phyloP scores from a whole-genome alignment of 2,113 vertebrate genomes.

The Forbesichthys agassizii region DNA sequence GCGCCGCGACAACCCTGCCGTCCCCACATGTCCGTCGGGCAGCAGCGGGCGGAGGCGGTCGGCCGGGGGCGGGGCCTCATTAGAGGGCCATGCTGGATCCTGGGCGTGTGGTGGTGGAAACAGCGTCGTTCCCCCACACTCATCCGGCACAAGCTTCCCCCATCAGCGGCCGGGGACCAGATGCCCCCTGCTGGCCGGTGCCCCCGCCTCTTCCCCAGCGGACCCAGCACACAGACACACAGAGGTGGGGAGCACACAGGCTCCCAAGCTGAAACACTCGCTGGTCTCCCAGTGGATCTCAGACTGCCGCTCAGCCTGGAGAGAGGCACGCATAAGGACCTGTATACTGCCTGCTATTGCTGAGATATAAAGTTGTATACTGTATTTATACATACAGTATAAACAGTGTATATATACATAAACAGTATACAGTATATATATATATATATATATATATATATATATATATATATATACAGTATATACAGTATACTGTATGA shows the following conservation, averaged over 20 bases:
- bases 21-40: slow-evolving; percentile 30
- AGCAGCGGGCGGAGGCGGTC: slow-evolving; percentile 24
- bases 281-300: slow-evolving; percentile 78
- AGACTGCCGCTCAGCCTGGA: slow-evolving; percentile 79
- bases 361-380: slow-evolving; percentile 69
- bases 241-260: slow-evolving; percentile 18
- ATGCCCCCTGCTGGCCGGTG: not conserved
- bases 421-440: not conserved
- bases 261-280: slow-evolving; percentile 60
- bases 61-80: not conserved
- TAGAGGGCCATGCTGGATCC: slow-evolving; percentile 32
- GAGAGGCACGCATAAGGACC: slow-evolving; percentile 74
- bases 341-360: slow-evolving; percentile 82
- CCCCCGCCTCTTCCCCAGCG: not conserved
- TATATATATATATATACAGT: not conserved
- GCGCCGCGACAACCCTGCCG: slow-evolving; percentile 36
- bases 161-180: slow-evolving; percentile 23
- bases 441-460: not conserved
- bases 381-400: not conserved
- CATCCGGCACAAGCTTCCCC: slow-evolving; percentile 62
- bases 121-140: slow-evolving; percentile 43
- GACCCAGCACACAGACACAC: slow-evolving; percentile 12
- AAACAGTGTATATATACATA: not conserved
- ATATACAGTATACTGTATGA: not conserved
- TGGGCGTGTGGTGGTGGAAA: slow-evolving; percentile 39